Conservation (phyloP, 37 sponge, comb jelly and placozoan genomes). For the Bolinopsis microptera region DNA sequence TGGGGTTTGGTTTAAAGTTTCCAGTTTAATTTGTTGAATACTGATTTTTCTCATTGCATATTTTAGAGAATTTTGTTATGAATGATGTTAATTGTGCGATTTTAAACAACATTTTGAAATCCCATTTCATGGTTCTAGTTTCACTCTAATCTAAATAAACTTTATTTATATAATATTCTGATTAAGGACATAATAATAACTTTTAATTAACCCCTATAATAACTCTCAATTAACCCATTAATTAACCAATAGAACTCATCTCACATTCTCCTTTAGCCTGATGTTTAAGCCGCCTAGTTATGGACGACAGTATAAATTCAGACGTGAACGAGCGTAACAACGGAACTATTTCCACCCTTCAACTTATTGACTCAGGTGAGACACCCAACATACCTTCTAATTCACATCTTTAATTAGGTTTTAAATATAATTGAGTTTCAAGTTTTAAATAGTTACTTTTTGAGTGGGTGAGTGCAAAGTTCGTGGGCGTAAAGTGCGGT, state of each 20-base stretch:
- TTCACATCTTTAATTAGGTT: no score
- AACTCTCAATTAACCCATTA: no score
- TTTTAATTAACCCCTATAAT: no score
- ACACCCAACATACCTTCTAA: no score
- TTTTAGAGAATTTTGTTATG: neutral
- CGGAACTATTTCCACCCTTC: neutral
- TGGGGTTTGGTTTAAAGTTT: neutral
- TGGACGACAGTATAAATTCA: neutral
- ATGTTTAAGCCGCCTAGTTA: neutral
- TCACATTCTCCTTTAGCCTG: neutral
- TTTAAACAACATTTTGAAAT: neutral
- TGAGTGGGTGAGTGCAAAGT: no score
- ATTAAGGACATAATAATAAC: no score
- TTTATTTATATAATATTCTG: no score
- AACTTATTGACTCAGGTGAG: neutral
- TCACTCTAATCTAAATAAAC: neutral
- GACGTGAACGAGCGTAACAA: neutral
- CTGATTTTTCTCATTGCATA: neutral
- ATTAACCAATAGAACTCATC: neutral
- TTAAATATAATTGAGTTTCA: no score
- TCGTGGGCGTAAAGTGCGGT: no score
- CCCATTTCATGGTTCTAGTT: neutral
- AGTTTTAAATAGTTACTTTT: no score
- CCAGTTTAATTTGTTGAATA: neutral
- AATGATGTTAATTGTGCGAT: neutral